A percentile compares a stretch with the other conserved stretches of the same genome.
Conservation (phyloP, 1,140 invertebrate genomes). For the Zophobas morio region DNA sequence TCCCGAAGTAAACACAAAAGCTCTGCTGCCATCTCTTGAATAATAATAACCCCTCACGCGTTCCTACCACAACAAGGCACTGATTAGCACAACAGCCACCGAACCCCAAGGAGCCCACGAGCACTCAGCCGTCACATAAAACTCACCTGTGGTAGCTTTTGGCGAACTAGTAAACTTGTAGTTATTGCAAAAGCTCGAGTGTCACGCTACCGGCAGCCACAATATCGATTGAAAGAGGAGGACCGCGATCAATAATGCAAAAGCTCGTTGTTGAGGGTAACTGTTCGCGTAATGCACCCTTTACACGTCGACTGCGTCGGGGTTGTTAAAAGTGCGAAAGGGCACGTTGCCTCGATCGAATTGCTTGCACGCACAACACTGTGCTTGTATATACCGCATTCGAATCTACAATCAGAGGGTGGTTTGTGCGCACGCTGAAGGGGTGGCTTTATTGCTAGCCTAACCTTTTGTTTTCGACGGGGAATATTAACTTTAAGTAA, state of each 20-base stretch:
- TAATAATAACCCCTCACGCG: neutral
- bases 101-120: neutral
- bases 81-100: neutral
- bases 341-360: constrained; percentile 10
- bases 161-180: constrained; percentile 38
- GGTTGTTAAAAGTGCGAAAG: constrained; percentile 14
- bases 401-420: neutral
- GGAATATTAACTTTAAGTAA: constrained; percentile 18
- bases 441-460: constrained; percentile 7
- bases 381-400: constrained; percentile 1
- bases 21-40: too few relatives aligned
- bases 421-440: constrained; percentile 7
- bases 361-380: constrained; percentile 8
- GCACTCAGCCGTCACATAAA: constrained; percentile 22
- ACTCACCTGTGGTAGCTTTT: constrained; percentile 45
- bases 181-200: constrained; percentile 43
- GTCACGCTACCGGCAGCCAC: constrained; percentile 42
- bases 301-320: constrained; percentile 12
- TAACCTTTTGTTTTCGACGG: constrained; percentile 21
- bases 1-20: neutral
- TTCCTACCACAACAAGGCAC: neutral
- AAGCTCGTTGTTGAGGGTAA: neutral
- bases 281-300: constrained; percentile 25
- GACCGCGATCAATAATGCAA: constrained; percentile 44
- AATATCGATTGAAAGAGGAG: constrained; percentile 43